phyloP scores from a whole-genome alignment of 1,140 invertebrate species.

The Bradysia coprophila region DNA sequence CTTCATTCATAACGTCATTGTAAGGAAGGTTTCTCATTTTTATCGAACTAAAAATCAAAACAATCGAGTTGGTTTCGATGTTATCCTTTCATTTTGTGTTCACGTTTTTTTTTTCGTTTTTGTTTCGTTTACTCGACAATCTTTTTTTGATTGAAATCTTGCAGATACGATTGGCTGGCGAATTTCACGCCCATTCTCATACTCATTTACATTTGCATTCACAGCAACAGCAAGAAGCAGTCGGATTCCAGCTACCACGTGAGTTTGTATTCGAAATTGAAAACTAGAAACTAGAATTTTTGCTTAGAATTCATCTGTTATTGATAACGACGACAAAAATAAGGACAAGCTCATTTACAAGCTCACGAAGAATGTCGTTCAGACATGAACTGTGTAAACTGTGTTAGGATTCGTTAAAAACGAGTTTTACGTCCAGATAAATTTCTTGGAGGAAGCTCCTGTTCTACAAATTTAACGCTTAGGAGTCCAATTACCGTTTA shows the following conservation, averaged over 20 bases:
- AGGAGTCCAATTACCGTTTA: too few relatives aligned
- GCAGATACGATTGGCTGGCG: slow-evolving; percentile 27
- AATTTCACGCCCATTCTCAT: slow-evolving; percentile 58
- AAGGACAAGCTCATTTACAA: background rate
- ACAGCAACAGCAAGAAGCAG: slow-evolving; percentile 52
- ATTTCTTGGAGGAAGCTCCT: too few relatives aligned
- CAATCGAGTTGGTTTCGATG: too few relatives aligned
- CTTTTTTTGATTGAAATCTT: slow-evolving; percentile 6
- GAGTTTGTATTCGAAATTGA: slow-evolving; percentile 21
- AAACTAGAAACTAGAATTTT: slow-evolving; percentile 2
- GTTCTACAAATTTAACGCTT: too few relatives aligned
- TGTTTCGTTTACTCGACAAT: too few relatives aligned
- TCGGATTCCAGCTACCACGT: slow-evolving; percentile 29
- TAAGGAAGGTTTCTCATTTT: background rate
- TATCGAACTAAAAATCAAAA: background rate
- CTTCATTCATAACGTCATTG: background rate
- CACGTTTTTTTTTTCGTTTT: too few relatives aligned
- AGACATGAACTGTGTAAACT: too few relatives aligned
- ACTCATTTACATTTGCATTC: slow-evolving; percentile 78
- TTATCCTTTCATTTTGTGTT: too few relatives aligned
- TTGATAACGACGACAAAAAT: background rate
- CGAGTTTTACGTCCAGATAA: too few relatives aligned
- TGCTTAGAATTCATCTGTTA: too few relatives aligned
- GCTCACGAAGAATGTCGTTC: slow-evolving; percentile 4
- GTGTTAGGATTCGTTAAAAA: too few relatives aligned